phyloP scores from a whole-genome alignment of 2,113 vertebrate species.

The Lophura nycthemera region DNA sequence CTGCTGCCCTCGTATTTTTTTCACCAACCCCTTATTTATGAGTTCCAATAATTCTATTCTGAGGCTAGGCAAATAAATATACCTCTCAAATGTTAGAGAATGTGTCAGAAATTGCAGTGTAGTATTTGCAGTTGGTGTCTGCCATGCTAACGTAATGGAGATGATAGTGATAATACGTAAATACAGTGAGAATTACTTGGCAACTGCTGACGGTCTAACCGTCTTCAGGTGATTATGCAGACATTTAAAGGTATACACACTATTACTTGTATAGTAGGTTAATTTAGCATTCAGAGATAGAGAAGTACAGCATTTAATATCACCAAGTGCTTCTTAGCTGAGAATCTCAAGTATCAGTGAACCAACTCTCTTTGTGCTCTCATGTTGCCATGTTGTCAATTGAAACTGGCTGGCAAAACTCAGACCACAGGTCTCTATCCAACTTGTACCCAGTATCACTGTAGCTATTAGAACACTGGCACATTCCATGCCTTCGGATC shows the following conservation, averaged over 20 bases:
- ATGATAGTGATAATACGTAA: neutral
- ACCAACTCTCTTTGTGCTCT: neutral
- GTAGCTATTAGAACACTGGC: neutral
- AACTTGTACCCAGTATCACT: neutral
- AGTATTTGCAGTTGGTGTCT: neutral
- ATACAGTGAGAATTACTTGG: neutral
- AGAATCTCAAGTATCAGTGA: neutral
- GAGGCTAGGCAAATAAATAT: slow-evolving; percentile 26
- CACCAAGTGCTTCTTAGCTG: neutral
- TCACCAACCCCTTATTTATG: neutral
- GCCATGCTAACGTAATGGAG: neutral
- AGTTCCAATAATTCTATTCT: neutral
- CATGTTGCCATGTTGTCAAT: neutral
- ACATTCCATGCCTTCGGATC: neutral
- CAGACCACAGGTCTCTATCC: no score
- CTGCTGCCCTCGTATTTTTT: neutral
- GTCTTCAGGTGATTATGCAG: neutral
- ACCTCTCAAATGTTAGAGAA: neutral
- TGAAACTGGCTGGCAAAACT: neutral
- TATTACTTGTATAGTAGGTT: neutral
- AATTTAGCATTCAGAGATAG: neutral
- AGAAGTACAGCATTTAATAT: neutral
- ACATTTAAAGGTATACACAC: neutral
- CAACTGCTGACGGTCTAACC: neutral
- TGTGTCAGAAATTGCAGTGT: neutral